Evolutionary conservation across 2,888 invertebrate genomes (phyloP), one percentile per base, ranked within the genome.

Genomic region (Cordilura impudica): DNA sequence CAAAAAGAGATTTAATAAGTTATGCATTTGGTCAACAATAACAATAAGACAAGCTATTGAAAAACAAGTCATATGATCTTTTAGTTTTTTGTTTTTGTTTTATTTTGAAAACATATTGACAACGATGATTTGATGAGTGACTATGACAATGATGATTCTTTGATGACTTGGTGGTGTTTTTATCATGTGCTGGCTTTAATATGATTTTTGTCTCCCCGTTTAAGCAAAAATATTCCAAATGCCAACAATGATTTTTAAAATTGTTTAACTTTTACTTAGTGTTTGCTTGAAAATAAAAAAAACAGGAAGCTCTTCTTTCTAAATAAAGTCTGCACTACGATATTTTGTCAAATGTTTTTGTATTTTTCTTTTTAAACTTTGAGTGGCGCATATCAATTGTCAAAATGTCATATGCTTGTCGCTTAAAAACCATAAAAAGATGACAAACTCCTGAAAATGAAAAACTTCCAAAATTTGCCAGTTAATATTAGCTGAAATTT

Each of bases 401-500:
- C 88, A 87, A 87, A 85, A 86, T 85, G 88, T 88, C 87, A 87
- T 88, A 88, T 87, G 87, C 87, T 84, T 88, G 88, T 87, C 88
- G 86, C 84, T 85, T 84, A 29, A 35, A 16, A 60, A 70, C 31
- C 82, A 82, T 29, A 53, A 39, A 79, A 79, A 75, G 75, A 79
- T 79, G 79, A 79, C 66, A 79, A 71, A 79, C 31, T 72, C 31
- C 61, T 54, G 26, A 69, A 70, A 43, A 70, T 70, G 77, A 77
- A 73, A 77, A 77, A 74, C 77, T 77, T 73, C 39, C 65, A 70
- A 74, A 74, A 74, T 81, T 77, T 74, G 51, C 49, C 69, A 73
- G 54, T 51, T 84, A n/a, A 85, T 87, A 89, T 89, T 88, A 88
- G 87, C 84, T 84, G 89, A 88, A 88, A 88, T 89, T 88, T 88